Evolutionary conservation across 2,888 invertebrate genomes (phyloP).

Genomic region (Apodemia hepburni): DNA sequence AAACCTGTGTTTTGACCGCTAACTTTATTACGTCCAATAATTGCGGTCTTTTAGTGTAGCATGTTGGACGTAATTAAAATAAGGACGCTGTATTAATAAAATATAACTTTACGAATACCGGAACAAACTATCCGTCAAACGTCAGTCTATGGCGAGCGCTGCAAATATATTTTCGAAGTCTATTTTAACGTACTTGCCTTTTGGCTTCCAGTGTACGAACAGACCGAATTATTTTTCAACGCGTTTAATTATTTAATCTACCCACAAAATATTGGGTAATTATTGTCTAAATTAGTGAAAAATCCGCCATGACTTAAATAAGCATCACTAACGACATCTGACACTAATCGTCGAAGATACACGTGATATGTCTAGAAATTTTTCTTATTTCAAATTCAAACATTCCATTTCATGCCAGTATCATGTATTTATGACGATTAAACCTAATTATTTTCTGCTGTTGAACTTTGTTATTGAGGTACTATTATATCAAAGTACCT

Average conservation of each 20-base stretch:
- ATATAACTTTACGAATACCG: conserved; percentile 52
- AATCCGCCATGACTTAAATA: conserved; percentile 75
- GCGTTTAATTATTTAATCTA: conserved; percentile 66
- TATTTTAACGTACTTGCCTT: conserved; percentile 47
- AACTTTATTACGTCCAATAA: conserved; percentile 47
- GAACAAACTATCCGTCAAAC: conserved; percentile 66
- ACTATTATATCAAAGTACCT: background rate
- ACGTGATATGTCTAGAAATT: conserved; percentile 60
- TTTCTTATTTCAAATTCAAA: conserved; percentile 52
- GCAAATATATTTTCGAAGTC: conserved; percentile 39
- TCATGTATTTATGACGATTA: background rate
- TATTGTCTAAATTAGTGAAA: conserved; percentile 57
- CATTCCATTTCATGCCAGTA: conserved; percentile 62
- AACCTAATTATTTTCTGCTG: background rate
- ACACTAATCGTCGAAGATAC: conserved; percentile 50
- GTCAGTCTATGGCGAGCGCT: conserved; percentile 48
- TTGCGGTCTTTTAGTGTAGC: conserved; percentile 58
- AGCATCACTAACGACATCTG: conserved; percentile 72
- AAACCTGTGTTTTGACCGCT: conserved; percentile 53
- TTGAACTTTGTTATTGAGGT: background rate
- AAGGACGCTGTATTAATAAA: conserved; percentile 55
- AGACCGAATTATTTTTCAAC: conserved; percentile 59
- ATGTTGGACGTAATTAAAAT: conserved; percentile 59
- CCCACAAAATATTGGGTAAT: conserved; percentile 68
- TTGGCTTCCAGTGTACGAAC: conserved; percentile 55